phyloP scores from a whole-genome alignment of 2,113 vertebrate species.

The Eupsittula cactorum region DNA sequence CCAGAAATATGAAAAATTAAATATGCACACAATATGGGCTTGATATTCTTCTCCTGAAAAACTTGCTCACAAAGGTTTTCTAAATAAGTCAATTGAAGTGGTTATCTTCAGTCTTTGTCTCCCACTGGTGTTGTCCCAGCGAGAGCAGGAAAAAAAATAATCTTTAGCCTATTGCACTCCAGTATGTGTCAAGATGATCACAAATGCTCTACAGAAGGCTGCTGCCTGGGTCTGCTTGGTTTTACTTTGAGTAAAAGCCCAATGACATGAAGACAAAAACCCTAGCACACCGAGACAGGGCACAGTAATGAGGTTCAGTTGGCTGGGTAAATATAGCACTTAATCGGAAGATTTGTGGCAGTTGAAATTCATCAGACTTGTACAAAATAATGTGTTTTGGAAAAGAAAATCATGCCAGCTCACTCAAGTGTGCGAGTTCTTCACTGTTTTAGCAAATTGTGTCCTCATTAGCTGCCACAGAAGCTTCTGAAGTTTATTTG shows the following conservation, averaged over 20 bases:
- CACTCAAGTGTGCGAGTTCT: neutral
- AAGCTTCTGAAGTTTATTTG: neutral
- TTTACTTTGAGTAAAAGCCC: neutral
- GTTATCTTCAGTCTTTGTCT: neutral
- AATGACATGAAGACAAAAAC: neutral
- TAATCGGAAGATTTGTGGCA: neutral
- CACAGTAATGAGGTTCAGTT: neutral
- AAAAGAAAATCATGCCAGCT: neutral
- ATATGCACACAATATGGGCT: neutral
- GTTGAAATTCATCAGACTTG: neutral
- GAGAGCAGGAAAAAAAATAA: neutral
- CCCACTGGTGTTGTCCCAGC: neutral
- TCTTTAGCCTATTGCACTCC: neutral
- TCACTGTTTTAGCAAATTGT: neutral
- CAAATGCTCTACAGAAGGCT: neutral
- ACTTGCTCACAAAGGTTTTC: neutral
- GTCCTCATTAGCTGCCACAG: neutral
- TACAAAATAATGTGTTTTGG: neutral
- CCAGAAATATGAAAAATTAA: slow-evolving; percentile 5
- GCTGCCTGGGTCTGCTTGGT: neutral
- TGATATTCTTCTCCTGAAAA: neutral
- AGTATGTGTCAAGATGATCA: neutral
- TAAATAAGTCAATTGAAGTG: neutral
- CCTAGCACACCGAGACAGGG: neutral
- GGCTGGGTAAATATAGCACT: neutral